These are phyloP conservation scores for Myodes glareolus DNA, from an alignment of 2,113 vertebrate genomes.

Conservation along the genomic window DNA sequence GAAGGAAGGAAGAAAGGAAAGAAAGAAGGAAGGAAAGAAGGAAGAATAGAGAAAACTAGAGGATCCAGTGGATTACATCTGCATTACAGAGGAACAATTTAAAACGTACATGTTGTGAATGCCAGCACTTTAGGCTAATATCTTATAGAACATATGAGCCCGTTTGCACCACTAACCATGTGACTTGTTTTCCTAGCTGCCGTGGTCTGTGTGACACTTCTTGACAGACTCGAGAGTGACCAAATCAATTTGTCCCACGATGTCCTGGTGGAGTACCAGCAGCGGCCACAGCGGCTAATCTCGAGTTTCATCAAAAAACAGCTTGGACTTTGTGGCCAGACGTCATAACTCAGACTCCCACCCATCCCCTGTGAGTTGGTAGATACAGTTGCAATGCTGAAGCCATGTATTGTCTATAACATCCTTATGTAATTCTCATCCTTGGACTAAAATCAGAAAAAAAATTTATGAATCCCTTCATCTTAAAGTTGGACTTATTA, in stretches of 20 bases:
- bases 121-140: neutral
- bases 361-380: neutral
- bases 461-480: constrained; percentile 42
- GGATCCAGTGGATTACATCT: neutral
- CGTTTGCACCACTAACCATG: neutral
- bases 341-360: neutral
- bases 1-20: neutral
- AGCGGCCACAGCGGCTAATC: constrained; percentile 89
- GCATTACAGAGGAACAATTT: neutral
- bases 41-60: neutral
- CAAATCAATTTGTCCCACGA: constrained; percentile 90
- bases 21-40: neutral
- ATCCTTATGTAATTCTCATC: constrained; percentile 13
- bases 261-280: constrained; percentile 90
- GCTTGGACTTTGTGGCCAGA: constrained; percentile 80
- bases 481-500: constrained; percentile 54
- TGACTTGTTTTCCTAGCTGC: constrained; percentile 86
- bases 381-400: neutral
- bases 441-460: constrained; percentile 36
- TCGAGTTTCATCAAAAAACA: constrained; percentile 90
- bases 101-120: neutral
- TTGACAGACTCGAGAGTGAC: constrained; percentile 91
- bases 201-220: constrained; percentile 90
- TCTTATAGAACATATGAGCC: neutral
- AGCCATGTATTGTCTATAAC: neutral